Conservation (phyloP, 2,888 invertebrate species). For the Margaritifera margaritifera region DNA sequence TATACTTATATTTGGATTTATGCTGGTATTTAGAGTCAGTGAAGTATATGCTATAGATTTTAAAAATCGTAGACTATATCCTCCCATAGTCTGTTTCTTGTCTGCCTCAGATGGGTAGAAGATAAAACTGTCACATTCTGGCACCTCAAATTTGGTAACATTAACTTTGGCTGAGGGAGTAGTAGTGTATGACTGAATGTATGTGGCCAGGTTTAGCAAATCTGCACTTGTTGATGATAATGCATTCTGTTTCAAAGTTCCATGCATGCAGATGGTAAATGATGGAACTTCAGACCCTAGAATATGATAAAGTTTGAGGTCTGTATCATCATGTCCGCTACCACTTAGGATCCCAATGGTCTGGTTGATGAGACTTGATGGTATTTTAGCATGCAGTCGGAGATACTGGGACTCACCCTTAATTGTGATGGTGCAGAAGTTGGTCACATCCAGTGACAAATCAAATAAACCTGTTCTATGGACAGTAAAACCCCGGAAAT, state of each 20-base stretch:
- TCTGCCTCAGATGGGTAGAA: constrained; percentile 34
- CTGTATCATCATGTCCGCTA: constrained; percentile 9
- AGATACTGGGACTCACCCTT: constrained; percentile 40
- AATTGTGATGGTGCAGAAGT: constrained; percentile 28
- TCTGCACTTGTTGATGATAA: constrained; percentile 14
- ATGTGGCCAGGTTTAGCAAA: constrained; percentile 13
- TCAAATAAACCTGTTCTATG: constrained; percentile 29
- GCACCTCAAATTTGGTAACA: constrained; percentile 25
- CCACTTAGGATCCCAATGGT: constrained; percentile 48
- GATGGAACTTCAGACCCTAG: constrained; percentile 14
- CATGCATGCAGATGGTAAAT: constrained; percentile 32
- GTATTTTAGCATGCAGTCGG: constrained; percentile 23
- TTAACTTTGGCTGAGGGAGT: constrained; percentile 17
- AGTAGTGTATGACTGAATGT: constrained; percentile 21
- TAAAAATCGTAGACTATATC: constrained; percentile 45
- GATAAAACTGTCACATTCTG: constrained; percentile 41
- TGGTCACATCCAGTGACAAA: constrained; percentile 29
- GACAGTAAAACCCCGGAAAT: constrained; percentile 43
- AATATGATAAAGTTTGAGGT: constrained; percentile 28
- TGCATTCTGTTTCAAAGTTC: constrained; percentile 15
- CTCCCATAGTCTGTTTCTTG: constrained; percentile 38
- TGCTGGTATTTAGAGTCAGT: constrained; percentile 24
- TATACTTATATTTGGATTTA: constrained; percentile 32
- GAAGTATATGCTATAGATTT: constrained; percentile 33
- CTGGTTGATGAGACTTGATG: constrained; percentile 10